Evolutionary conservation across 1,140 invertebrate species (phyloP).

Genomic region (Andrena cerasifolii): DNA sequence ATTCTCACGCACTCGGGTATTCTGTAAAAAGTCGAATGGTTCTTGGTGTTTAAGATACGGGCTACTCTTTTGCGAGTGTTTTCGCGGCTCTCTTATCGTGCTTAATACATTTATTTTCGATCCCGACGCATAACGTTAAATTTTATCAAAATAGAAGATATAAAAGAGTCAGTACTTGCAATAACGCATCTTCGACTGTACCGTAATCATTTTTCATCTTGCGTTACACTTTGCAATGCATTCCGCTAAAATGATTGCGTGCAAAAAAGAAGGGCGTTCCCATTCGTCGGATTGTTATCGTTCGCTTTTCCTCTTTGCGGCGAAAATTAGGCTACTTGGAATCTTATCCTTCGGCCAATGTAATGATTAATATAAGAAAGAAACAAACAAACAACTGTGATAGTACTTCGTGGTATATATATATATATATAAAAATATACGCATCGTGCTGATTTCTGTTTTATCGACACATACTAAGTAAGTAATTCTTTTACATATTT

Average conservation of each 20-base stretch:
- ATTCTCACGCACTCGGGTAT: neutral
- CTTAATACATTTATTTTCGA: slow-evolving; percentile 10
- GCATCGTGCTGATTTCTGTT: neutral
- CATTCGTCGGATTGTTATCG: neutral
- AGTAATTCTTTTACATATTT: slow-evolving; percentile 6
- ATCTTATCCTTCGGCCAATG: slow-evolving; percentile 3
- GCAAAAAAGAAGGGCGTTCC: neutral
- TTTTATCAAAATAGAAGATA: slow-evolving; percentile 13
- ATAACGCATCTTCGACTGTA: neutral
- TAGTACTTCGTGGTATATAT: neutral
- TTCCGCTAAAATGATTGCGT: neutral
- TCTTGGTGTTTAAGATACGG: neutral
- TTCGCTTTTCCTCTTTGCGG: neutral
- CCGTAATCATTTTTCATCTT: neutral
- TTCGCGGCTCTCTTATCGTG: slow-evolving; percentile 6
- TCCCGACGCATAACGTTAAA: neutral
- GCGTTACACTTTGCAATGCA: neutral
- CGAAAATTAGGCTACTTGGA: neutral
- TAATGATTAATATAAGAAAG: neutral
- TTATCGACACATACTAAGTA: slow-evolving; percentile 12
- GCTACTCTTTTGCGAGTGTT: neutral
- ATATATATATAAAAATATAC: neutral
- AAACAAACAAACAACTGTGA: slow-evolving; percentile 25
- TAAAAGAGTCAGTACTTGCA: neutral
- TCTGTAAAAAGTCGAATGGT: neutral